phyloP scores from a whole-genome alignment of 2,113 vertebrate species.

The Rhipidura dahli region DNA sequence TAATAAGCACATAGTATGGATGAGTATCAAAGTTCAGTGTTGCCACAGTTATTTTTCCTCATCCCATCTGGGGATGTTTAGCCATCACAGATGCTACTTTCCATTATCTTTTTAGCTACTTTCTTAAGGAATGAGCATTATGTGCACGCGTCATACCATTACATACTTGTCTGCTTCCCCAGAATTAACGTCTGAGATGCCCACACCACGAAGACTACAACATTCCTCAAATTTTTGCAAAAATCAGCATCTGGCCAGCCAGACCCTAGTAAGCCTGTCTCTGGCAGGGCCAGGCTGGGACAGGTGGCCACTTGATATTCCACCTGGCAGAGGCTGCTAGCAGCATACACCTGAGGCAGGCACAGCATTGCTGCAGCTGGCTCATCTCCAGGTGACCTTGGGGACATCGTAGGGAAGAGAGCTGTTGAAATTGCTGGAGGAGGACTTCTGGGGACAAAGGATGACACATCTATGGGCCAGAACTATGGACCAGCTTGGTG shows the following conservation, averaged over 20 bases:
- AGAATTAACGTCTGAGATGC: background rate
- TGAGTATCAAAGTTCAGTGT: background rate
- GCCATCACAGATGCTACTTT: background rate
- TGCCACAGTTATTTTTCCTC: background rate
- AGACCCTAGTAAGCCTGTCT: background rate
- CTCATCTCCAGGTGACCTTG: background rate
- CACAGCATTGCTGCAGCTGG: too few species aligned
- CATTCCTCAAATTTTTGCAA: background rate
- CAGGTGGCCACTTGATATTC: background rate
- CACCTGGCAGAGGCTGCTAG: background rate
- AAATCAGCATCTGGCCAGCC: background rate
- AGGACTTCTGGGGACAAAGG: background rate
- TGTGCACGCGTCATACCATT: accelerated
- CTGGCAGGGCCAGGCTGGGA: background rate
- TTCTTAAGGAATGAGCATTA: background rate
- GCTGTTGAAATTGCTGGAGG: background rate
- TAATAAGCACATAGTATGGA: background rate
- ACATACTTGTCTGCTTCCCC: background rate
- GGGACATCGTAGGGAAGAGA: background rate
- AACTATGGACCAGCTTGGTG: background rate
- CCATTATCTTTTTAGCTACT: background rate
- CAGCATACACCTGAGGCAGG: background rate
- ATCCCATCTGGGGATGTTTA: background rate
- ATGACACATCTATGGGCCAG: too few species aligned
- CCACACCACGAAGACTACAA: accelerated